Conservation (phyloP, 92 coral and sea anemone species). For the Zoanthus solanderi region DNA sequence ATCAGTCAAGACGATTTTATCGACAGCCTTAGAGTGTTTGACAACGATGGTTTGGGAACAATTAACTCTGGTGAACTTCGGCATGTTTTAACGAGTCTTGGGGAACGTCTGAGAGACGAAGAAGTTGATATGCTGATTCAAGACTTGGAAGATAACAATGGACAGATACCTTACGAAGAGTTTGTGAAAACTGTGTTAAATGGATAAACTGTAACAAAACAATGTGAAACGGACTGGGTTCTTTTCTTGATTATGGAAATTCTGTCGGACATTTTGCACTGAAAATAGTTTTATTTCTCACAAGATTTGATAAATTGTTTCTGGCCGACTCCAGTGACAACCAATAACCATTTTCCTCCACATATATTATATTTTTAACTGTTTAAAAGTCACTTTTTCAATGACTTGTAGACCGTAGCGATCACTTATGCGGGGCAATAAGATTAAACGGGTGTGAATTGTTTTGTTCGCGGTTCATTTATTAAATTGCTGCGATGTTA, state of each 20-base stretch:
- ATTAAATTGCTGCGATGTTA: neutral
- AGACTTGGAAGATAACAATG: slow-evolving; percentile 95
- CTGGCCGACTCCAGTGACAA: neutral
- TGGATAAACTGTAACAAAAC: slow-evolving; percentile 55
- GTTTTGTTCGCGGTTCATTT: slow-evolving; percentile 34
- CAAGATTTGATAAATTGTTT: neutral
- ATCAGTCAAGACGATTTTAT: slow-evolving; percentile 85
- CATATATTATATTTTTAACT: neutral
- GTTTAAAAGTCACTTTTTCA: neutral
- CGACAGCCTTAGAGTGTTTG: slow-evolving; percentile 95
- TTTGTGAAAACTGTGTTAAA: slow-evolving; percentile 85
- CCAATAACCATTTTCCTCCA: neutral
- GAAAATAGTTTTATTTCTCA: neutral
- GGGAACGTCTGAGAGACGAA: slow-evolving; percentile 86
- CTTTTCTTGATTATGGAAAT: neutral
- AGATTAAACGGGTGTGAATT: slow-evolving; percentile 41
- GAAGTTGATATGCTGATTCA: slow-evolving; percentile 87
- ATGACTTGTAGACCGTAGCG: neutral
- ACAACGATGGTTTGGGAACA: slow-evolving; percentile 87
- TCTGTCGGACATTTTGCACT: neutral
- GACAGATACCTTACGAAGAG: slow-evolving; percentile 93
- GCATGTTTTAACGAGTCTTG: slow-evolving; percentile 91
- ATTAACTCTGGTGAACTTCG: slow-evolving; percentile 96
- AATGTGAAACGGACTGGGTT: neutral
- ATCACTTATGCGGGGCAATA: slow-evolving; percentile 16